Conservation (phyloP, 2,888 invertebrate genomes). For the Ophraella communa region DNA sequence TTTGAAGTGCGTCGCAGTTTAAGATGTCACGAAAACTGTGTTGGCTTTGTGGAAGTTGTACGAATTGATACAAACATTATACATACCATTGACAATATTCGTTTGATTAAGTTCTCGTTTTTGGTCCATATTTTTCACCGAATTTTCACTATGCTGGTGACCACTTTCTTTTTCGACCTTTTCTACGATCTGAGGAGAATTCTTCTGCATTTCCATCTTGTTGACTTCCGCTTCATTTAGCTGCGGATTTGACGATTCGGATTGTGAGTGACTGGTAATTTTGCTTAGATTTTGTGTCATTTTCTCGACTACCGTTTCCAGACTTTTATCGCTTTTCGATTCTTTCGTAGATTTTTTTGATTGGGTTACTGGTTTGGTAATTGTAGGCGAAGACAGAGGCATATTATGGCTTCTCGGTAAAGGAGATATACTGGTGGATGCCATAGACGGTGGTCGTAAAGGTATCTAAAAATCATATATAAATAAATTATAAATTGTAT, state of each 20-base stretch:
- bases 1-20: too few species aligned
- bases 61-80: not conserved
- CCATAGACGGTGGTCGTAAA: constrained; percentile 26
- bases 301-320: constrained; percentile 56
- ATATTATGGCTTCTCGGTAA: constrained; percentile 25
- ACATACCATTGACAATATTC: constrained; percentile 1
- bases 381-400: constrained; percentile 19
- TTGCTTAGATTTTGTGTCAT: constrained; percentile 54
- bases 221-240: not conserved
- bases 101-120: constrained; percentile 5
- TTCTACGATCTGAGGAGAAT: not conserved
- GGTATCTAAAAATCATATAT: constrained; percentile 28
- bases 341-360: constrained; percentile 41
- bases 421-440: constrained; percentile 27
- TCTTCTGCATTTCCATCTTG: constrained; percentile 1
- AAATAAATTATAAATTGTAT: too few species aligned
- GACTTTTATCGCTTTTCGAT: constrained; percentile 53
- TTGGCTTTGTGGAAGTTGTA: too few species aligned
- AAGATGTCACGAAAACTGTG: too few species aligned
- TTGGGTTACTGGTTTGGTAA: constrained; percentile 27
- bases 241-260: not conserved
- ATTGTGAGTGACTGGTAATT: constrained; percentile 38
- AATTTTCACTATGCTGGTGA: not conserved
- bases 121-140: not conserved
- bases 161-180: not conserved